A percentile compares a stretch with the other conserved stretches of the same genome.
These are phyloP conservation scores for Corythoichthys intestinalis DNA, from an alignment of 2,113 vertebrate species.

Conservation along the genomic window DNA sequence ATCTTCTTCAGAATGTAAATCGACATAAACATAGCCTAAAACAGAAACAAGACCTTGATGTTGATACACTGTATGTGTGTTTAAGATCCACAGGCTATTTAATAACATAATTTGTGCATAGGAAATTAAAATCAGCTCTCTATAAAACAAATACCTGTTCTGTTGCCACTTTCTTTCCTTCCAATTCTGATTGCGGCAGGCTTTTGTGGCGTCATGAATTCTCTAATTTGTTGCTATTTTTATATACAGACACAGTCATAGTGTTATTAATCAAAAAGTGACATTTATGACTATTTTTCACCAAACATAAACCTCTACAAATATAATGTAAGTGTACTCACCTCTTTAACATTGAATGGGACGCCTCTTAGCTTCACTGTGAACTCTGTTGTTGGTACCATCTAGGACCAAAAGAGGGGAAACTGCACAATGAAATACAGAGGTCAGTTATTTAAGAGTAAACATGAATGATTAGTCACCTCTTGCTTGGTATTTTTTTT, in stretches of 20 bases:
- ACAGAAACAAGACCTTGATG: slow-evolving; percentile 15
- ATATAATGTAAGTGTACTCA: slow-evolving; percentile 34
- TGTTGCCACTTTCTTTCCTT: slow-evolving; percentile 79
- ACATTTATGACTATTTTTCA: neutral
- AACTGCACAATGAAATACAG: neutral
- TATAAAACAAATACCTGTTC: slow-evolving; percentile 70
- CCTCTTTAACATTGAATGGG: slow-evolving; percentile 85
- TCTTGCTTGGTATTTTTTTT: slow-evolving; percentile 52
- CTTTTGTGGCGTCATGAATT: slow-evolving; percentile 88
- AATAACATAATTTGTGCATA: neutral
- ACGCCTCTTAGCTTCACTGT: slow-evolving; percentile 86
- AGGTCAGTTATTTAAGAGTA: neutral
- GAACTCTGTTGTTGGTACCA: slow-evolving; percentile 70
- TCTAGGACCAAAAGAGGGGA: slow-evolving; percentile 37
- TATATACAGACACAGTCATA: neutral
- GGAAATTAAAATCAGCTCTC: neutral
- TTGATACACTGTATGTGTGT: neutral
- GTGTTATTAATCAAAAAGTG: neutral
- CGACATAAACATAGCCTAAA: slow-evolving; percentile 89
- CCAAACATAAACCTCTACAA: neutral
- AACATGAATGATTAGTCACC: slow-evolving; percentile 24
- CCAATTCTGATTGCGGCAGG: slow-evolving; percentile 83
- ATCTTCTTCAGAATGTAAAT: slow-evolving; percentile 83
- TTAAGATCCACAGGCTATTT: neutral
- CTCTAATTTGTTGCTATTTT: slow-evolving; percentile 81